Base-by-base conservation (phyloP, 2,113 vertebrate species). In the Scopus umbretta region DNA sequence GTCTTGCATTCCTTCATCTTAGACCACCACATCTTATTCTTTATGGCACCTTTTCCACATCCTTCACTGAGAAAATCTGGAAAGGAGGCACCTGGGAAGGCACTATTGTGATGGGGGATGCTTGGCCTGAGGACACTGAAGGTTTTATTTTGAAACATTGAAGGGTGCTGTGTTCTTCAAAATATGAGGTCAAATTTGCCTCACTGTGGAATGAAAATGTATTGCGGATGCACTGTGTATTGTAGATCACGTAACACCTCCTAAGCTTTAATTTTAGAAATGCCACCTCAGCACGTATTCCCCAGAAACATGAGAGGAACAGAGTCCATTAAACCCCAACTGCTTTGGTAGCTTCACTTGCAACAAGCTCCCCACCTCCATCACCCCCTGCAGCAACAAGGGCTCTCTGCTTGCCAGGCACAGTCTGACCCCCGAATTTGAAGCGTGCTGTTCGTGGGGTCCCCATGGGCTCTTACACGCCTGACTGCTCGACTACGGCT, bases 281-380 rank as follows among this genome's bases (percentile, higher is more conserved):
- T 58, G 8, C 32, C 15, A 38, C 32, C 42, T 68, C 4, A 2
- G 19, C 42, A 66, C 16, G 13, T 23, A 15, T 34, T 78, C 20
- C 22, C 13, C 16, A 43, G 49, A 49, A 53, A 26, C 34, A 40
- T 0, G 0, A 56, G n/a, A 49, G 52, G 27, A 80, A 25, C 4
- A 13, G 20, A 80, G 36, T 7, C 36, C 26, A 52, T 65, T 40
- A 62, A 73, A 83, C 27, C 52, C 22, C n/a, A 32, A 2, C n/a
- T 70, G 36, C 25, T 75, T 8, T 26, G 27, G 25, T 9, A 49
- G 9, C 32, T 92, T 83, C 0, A 0, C 25, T 22, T 88, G 45
- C 27, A 56, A 7, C 8, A 11, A 58, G 52, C 19, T 27, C 16
- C 13, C 13, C 11, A 3, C 1, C 15, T 14, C 16, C 9, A 0